Percentiles rank a stretch among this genome's conserved stretches.
phyloP scores from a whole-genome alignment of 2,888 invertebrate genomes.

The Acanthosoma haemorrhoidale region DNA sequence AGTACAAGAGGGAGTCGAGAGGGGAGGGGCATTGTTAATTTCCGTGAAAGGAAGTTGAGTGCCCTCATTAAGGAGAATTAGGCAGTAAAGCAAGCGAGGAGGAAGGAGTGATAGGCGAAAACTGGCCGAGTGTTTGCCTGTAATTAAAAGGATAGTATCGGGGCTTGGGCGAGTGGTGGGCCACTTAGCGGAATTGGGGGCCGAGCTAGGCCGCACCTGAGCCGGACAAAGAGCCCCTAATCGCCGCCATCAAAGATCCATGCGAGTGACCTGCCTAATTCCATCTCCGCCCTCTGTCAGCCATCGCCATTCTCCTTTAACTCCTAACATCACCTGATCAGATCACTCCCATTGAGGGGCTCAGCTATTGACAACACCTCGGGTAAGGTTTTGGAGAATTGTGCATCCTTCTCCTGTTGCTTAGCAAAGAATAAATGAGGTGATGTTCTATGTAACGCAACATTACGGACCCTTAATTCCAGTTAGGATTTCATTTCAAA shows the following conservation, averaged over 20 bases:
- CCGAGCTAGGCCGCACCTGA: not conserved
- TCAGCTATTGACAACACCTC: no score
- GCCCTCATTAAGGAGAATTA: conserved; percentile 2
- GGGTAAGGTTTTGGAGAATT: no score
- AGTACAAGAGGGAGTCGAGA: not conserved
- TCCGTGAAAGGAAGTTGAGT: conserved; percentile 7
- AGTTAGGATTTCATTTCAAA: no score
- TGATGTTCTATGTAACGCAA: no score
- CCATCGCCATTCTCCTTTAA: not conserved
- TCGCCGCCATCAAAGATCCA: conserved; percentile 6
- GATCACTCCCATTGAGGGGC: not conserved
- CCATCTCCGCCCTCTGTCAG: not conserved
- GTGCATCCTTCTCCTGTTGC: no score
- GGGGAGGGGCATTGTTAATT: not conserved
- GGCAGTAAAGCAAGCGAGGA: not conserved
- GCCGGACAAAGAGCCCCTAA: conserved; percentile 7
- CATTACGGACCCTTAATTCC: no score
- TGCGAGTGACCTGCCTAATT: not conserved
- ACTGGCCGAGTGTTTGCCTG: not conserved
- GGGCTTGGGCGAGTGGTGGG: not conserved
- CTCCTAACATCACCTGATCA: not conserved
- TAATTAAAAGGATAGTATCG: conserved; percentile 12
- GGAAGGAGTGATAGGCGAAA: not conserved
- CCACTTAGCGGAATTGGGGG: conserved; percentile 6
- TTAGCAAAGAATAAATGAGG: no score